phyloP scores from a whole-genome alignment of 2,113 vertebrate species.

The Tor tambroides region DNA sequence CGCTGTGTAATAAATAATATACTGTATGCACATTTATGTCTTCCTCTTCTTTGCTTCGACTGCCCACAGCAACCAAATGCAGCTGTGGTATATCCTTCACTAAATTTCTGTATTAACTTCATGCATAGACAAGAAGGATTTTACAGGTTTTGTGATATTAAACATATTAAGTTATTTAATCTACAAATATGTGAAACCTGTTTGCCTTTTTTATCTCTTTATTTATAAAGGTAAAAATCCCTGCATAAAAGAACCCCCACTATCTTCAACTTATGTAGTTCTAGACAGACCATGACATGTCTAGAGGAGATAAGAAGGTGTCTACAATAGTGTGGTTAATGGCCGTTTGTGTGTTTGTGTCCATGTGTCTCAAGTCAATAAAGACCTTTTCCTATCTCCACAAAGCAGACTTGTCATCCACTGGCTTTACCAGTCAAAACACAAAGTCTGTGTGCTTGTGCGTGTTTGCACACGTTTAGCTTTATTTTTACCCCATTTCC shows the following conservation, averaged over 20 bases:
- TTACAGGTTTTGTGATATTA: background rate
- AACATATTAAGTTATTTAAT: background rate
- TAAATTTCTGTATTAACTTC: background rate
- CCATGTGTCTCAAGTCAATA: conserved; percentile 28
- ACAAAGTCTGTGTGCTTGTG: background rate
- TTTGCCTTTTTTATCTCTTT: no score
- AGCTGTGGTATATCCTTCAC: background rate
- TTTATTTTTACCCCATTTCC: conserved; percentile 21
- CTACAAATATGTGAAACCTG: background rate
- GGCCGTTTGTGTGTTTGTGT: conserved; percentile 9
- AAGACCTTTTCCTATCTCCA: conserved; percentile 42
- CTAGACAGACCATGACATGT: conserved; percentile 11
- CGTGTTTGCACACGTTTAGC: background rate
- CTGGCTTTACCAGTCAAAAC: background rate
- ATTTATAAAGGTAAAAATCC: background rate
- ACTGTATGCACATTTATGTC: background rate
- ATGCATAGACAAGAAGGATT: background rate
- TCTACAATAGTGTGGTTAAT: background rate
- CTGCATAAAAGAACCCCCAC: background rate
- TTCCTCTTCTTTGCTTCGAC: background rate
- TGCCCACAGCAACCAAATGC: background rate
- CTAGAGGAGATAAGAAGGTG: conserved; percentile 18
- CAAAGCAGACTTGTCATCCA: conserved; percentile 30
- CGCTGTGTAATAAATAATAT: background rate
- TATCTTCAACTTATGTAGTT: background rate